phyloP scores from a whole-genome alignment of 2,888 invertebrate genomes.

The Petrophora chlorosata region DNA sequence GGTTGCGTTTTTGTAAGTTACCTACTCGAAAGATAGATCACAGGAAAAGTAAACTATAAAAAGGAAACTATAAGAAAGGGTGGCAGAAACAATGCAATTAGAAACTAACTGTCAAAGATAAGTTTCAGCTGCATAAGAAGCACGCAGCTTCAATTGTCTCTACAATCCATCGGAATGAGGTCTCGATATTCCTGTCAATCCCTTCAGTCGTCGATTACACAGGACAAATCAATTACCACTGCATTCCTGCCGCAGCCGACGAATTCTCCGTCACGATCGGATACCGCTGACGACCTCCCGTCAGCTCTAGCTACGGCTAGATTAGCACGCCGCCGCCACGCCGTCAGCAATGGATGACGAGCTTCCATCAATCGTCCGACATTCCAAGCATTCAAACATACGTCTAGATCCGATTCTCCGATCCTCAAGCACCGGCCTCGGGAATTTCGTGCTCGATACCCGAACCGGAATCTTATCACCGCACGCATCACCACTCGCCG shows the following conservation, averaged over 20 bases:
- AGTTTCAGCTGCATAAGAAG: no score
- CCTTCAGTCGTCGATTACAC: slow-evolving; percentile 72
- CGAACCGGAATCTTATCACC: slow-evolving; percentile 79
- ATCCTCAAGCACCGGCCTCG: slow-evolving; percentile 69
- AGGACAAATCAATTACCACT: slow-evolving; percentile 81
- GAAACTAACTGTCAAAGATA: no score
- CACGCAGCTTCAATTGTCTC: slow-evolving; percentile 23
- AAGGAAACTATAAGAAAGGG: no score
- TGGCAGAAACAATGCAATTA: no score
- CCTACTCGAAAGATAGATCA: no score
- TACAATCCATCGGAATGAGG: slow-evolving; percentile 43
- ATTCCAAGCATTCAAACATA: slow-evolving; percentile 73
- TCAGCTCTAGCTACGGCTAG: slow-evolving; percentile 47
- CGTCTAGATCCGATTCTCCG: slow-evolving; percentile 61
- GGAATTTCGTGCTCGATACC: slow-evolving; percentile 77
- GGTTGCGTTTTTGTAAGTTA: no score
- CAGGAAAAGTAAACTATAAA: no score
- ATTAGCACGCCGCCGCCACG: slow-evolving; percentile 62
- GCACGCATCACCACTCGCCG: slow-evolving; percentile 69
- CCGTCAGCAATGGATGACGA: slow-evolving; percentile 68
- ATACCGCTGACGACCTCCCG: slow-evolving; percentile 71
- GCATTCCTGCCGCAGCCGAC: slow-evolving; percentile 76
- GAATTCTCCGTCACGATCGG: slow-evolving; percentile 80
- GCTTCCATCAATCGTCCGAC: slow-evolving; percentile 71
- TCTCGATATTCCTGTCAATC: slow-evolving; percentile 75